These are phyloP conservation scores for Siderastrea radians DNA, from an alignment of 92 coral and sea anemone genomes.

Conservation along the genomic window DNA sequence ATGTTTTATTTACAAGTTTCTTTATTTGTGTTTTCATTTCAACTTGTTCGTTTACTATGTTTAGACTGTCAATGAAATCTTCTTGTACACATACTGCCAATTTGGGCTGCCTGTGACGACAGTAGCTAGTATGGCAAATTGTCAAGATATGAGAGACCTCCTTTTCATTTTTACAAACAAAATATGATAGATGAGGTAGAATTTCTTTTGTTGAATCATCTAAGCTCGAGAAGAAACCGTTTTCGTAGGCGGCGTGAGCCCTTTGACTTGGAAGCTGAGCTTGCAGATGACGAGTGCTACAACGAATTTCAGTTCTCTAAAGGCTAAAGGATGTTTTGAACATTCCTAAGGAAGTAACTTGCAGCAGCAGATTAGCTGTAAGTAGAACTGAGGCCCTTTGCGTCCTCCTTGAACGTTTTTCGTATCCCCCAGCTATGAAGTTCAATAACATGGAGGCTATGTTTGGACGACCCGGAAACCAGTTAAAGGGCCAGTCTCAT, in stretches of 20 bases:
- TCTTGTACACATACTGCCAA: too few relatives aligned
- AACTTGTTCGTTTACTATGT: too few relatives aligned
- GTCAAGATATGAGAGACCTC: too few relatives aligned
- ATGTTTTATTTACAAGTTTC: too few relatives aligned
- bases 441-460: slow-evolving; percentile 11
- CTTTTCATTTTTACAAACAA: too few relatives aligned
- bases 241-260: background rate
- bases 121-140: too few relatives aligned
- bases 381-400: slow-evolving; percentile 1
- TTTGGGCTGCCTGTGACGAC: too few relatives aligned
- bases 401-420: slow-evolving; percentile 20
- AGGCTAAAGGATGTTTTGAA: background rate
- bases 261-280: background rate
- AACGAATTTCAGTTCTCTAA: background rate
- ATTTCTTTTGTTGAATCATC: too few relatives aligned
- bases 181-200: too few relatives aligned
- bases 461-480: slow-evolving; percentile 48
- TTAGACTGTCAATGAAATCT: too few relatives aligned
- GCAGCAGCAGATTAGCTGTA: background rate
- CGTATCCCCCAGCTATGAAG: background rate
- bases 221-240: too few relatives aligned
- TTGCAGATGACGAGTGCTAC: background rate
- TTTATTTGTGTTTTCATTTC: too few relatives aligned
- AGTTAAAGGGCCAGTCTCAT: background rate
- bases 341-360: background rate